Evolutionary conservation across 2,888 invertebrate genomes (phyloP).

Genomic region (Caenorhabditis imperialis): DNA sequence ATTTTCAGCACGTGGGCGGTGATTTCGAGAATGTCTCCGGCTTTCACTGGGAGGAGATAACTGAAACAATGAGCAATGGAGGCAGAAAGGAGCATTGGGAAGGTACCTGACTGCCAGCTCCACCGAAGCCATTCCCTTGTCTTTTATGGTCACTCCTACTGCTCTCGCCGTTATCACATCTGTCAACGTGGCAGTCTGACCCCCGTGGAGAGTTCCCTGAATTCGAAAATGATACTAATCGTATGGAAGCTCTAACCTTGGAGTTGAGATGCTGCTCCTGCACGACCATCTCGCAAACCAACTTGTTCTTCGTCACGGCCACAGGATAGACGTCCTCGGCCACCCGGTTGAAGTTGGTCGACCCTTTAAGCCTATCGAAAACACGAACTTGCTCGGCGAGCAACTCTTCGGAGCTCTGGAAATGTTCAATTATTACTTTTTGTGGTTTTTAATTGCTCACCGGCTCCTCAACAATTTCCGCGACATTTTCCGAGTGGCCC

Average conservation of each 20-base stretch:
- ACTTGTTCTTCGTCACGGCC: slow-evolving; percentile 59
- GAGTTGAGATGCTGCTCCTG: slow-evolving; percentile 73
- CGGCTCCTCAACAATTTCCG: slow-evolving; percentile 7
- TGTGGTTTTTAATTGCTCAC: not conserved
- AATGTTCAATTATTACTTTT: not conserved
- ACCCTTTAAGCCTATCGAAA: slow-evolving; percentile 32
- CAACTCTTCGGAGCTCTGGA: slow-evolving; percentile 30
- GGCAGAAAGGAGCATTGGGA: too few species aligned
- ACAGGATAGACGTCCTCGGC: slow-evolving; percentile 67
- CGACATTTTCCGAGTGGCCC: slow-evolving; percentile 15
- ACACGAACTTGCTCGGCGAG: slow-evolving; percentile 33
- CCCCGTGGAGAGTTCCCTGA: slow-evolving; percentile 74
- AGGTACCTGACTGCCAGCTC: slow-evolving; percentile 74
- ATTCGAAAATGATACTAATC: not conserved
- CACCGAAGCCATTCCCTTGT: slow-evolving; percentile 71
- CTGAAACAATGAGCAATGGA: slow-evolving; percentile 65
- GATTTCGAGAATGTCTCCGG: slow-evolving; percentile 71
- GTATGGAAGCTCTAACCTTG: slow-evolving; percentile 47
- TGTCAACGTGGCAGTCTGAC: slow-evolving; percentile 71
- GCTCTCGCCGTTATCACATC: slow-evolving; percentile 74
- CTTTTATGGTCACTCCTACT: slow-evolving; percentile 67
- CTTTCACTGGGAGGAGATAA: slow-evolving; percentile 73
- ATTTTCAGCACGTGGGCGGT: slow-evolving; percentile 72
- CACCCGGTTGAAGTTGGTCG: slow-evolving; percentile 72
- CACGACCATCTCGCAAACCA: slow-evolving; percentile 70